phyloP scores from a whole-genome alignment of 2,888 invertebrate species.

The Anarsia innoxiella region DNA sequence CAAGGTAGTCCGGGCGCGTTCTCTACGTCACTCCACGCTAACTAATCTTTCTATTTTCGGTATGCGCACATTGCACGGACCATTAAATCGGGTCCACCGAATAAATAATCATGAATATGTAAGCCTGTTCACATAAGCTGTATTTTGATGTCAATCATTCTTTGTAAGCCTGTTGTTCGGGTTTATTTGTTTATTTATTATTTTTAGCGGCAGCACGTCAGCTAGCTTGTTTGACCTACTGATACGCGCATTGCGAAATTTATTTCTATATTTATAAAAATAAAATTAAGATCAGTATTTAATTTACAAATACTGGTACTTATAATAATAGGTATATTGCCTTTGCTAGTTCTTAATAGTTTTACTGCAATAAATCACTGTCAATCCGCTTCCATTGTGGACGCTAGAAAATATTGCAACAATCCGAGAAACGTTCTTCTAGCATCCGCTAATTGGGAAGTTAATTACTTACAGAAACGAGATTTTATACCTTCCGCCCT shows the following conservation, averaged over 20 bases:
- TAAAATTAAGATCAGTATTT: too few species aligned
- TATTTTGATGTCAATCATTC: slow-evolving; percentile 45
- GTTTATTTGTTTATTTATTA: slow-evolving; percentile 7
- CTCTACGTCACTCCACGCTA: too few species aligned
- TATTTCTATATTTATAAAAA: background rate
- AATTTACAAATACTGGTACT: too few species aligned
- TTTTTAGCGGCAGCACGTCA: background rate
- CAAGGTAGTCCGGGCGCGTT: slow-evolving; percentile 43
- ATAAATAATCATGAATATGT: slow-evolving; percentile 44
- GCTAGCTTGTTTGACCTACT: background rate
- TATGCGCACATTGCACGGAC: slow-evolving; percentile 24
- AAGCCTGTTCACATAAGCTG: slow-evolving; percentile 33
- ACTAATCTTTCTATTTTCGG: slow-evolving; percentile 49
- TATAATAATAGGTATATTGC: too few species aligned
- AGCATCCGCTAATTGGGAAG: slow-evolving; percentile 32
- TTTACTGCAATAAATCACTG: slow-evolving; percentile 23
- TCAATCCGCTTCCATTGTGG: slow-evolving; percentile 18
- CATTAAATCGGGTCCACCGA: slow-evolving; percentile 36
- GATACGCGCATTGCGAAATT: background rate
- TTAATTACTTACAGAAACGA: slow-evolving; percentile 40
- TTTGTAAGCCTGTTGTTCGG: slow-evolving; percentile 18
- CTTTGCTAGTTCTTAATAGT: too few species aligned
- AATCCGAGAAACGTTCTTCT: slow-evolving; percentile 35
- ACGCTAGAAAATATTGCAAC: slow-evolving; percentile 38
- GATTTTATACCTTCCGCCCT: slow-evolving; percentile 43